A percentile compares a stretch with the other conserved stretches of the same genome.
These are phyloP conservation scores for Archilochus colubris DNA, from an alignment of 2,113 vertebrate genomes.

Conservation along the genomic window DNA sequence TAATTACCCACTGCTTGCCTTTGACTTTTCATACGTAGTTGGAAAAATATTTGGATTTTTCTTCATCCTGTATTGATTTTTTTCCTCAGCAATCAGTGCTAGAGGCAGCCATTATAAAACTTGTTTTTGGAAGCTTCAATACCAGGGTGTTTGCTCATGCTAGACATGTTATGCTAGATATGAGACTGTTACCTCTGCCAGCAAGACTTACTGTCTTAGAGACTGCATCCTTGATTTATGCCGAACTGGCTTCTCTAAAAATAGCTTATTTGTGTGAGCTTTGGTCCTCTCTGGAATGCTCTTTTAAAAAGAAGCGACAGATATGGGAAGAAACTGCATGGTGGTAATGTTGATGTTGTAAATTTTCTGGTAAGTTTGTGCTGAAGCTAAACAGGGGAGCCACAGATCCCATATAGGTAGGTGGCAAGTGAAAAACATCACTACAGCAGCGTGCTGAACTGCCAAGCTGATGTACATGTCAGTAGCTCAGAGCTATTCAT, in stretches of 20 bases:
- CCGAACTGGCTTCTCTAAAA: not conserved
- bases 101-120: not conserved
- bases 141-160: not conserved
- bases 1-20: not conserved
- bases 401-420: not conserved
- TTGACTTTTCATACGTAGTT: not conserved
- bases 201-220: not conserved
- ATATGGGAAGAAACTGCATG: not conserved
- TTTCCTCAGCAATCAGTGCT: not conserved
- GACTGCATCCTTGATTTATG: not conserved
- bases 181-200: constrained; percentile 12
- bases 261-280: not conserved
- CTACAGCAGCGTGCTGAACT: not conserved
- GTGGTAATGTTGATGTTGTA: not conserved
- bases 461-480: rapidly evolving
- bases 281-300: not conserved
- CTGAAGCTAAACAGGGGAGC: not conserved
- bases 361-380: not conserved
- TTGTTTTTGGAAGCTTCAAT: constrained; percentile 24
- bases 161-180: not conserved
- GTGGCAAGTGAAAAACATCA: rapidly evolving
- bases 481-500: not conserved
- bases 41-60: not conserved
- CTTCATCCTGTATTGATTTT: not conserved
- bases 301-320: not conserved